Base-by-base conservation (phyloP, 92 coral and sea anemone species). In the Epizoanthus rinbou region DNA sequence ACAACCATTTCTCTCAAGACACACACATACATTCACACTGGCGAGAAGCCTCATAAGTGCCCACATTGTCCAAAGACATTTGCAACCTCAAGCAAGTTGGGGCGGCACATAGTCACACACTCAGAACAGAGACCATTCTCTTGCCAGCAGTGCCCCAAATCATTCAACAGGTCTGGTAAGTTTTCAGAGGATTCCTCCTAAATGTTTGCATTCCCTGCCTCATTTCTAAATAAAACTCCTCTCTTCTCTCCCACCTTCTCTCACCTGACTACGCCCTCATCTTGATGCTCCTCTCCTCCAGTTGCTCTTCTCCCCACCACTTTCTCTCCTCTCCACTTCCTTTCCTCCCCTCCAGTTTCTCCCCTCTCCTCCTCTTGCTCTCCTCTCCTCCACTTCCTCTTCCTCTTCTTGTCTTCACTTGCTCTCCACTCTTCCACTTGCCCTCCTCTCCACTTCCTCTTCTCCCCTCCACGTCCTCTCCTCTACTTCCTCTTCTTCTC, bases 31-130 rank as follows among this genome's bases (percentile, higher is more conserved):
- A 97, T 97, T 47, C 99, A 97, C 85, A 97, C 99, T 0, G 99
- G 99, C 13, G 99, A 97, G 57, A 97, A 97, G 76, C 99, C 99
- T 4, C 99, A 97, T 85, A 94, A 94, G 74, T 97, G 99, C 71
- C 99, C 99, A 4, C 99, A 97, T 71, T 97, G 99, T 15, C 93
- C 98, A 13, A 97, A 97, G 91, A 97, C 99, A 22, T 97, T 97
- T 85, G 99, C 99, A 18, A 97, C 99, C 8, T 97, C 99, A 25
- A 97, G 99, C 83, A 97, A 94, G 82, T 88, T 97, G 74, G 99
- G 99, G 18, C 88, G 99, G 17, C 99, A 97, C 81, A 94, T 97
- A 71, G 99, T 97, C 59, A 97, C 99, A 7, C 99, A 97, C 85
- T 94, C 98, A 16, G 99, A 97, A 62, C 97, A 94, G 88, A 86